phyloP scores from a whole-genome alignment of 2,888 invertebrate genomes.

The Trisateles emortualis region DNA sequence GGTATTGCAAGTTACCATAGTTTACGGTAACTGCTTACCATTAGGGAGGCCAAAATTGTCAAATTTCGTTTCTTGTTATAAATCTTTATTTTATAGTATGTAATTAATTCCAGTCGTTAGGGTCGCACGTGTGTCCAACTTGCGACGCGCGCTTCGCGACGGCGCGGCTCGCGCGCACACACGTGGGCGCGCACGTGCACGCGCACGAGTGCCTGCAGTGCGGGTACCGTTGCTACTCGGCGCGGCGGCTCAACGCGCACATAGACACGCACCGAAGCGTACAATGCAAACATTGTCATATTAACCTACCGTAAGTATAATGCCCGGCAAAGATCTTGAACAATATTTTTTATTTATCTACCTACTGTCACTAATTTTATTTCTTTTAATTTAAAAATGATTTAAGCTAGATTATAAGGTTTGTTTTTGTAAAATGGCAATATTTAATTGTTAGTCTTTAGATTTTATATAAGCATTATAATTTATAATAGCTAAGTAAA shows the following conservation, averaged over 20 bases:
- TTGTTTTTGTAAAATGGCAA: too few relatives aligned
- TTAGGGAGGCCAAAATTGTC: too few relatives aligned
- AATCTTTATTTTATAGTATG: background rate
- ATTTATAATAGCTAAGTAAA: too few relatives aligned
- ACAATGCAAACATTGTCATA: slow-evolving; percentile 22
- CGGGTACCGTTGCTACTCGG: slow-evolving; percentile 23
- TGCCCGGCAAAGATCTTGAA: too few relatives aligned
- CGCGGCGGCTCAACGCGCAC: slow-evolving; percentile 25
- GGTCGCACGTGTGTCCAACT: slow-evolving; percentile 13
- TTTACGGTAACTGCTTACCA: too few relatives aligned
- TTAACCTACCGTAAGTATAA: slow-evolving; percentile 2
- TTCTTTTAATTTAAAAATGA: too few relatives aligned
- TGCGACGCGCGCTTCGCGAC: slow-evolving; percentile 15
- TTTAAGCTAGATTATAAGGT: too few relatives aligned
- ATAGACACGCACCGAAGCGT: slow-evolving; percentile 21
- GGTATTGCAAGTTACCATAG: too few relatives aligned
- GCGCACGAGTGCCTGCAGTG: slow-evolving; percentile 25
- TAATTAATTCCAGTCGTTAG: slow-evolving; percentile 20
- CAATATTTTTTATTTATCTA: too few relatives aligned
- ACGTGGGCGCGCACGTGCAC: accelerated
- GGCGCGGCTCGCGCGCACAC: slow-evolving; percentile 5
- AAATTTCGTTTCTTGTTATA: background rate
- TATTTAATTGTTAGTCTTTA: too few relatives aligned
- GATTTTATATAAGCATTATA: too few relatives aligned
- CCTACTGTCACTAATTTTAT: too few relatives aligned